Conservation (phyloP, 1,140 invertebrate species). For the Kradibia gibbosae region DNA sequence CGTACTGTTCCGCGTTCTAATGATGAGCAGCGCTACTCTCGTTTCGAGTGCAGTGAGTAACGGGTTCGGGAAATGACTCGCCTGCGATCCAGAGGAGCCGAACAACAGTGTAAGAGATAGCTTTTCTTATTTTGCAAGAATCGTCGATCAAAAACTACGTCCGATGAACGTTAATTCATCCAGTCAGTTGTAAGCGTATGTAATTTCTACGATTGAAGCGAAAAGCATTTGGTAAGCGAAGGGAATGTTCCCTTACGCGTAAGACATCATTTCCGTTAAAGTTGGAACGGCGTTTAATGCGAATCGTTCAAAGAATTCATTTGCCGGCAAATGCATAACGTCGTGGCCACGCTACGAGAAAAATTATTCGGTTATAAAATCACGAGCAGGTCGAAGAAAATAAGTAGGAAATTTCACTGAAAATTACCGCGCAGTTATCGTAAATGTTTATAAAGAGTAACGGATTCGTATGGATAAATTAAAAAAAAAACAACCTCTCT, state of each 20-base stretch:
- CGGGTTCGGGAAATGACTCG: too few relatives aligned
- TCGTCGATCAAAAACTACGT: too few relatives aligned
- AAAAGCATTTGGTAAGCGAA: background rate
- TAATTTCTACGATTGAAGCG: background rate
- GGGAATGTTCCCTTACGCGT: background rate
- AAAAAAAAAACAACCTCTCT: background rate
- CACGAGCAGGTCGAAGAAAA: background rate
- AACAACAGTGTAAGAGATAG: too few relatives aligned
- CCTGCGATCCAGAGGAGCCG: too few relatives aligned
- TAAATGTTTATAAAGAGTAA: background rate
- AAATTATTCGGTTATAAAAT: conserved; percentile 22
- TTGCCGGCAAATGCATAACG: background rate
- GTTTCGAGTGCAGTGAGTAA: too few relatives aligned
- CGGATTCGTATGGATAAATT: background rate
- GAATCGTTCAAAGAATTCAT: background rate
- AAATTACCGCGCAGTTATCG: background rate
- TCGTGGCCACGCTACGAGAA: background rate
- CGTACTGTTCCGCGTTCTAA: too few relatives aligned
- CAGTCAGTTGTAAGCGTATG: background rate
- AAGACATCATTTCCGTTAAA: background rate
- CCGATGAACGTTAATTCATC: background rate
- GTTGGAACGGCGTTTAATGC: background rate
- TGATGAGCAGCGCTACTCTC: too few relatives aligned
- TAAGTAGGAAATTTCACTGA: background rate
- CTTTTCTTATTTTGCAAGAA: too few relatives aligned